phyloP scores from a whole-genome alignment of 2,113 vertebrate genomes.

The Saccopteryx leptura region DNA sequence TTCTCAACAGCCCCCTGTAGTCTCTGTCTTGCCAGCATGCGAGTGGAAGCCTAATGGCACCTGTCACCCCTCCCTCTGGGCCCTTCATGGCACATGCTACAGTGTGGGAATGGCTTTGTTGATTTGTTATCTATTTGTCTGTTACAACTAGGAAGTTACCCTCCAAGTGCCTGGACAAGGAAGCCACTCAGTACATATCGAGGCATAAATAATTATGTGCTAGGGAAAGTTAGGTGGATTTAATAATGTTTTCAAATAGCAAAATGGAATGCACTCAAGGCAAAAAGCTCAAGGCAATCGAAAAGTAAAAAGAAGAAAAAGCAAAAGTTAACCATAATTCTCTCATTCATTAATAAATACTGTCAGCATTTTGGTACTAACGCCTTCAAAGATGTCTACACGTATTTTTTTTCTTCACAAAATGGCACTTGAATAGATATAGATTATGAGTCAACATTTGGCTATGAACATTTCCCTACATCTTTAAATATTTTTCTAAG shows the following conservation, averaged over 20 bases:
- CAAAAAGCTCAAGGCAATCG: neutral
- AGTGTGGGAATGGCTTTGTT: neutral
- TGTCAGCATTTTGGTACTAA: neutral
- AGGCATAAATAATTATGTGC: accelerated
- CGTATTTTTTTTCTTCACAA: neutral
- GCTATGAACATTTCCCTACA: neutral
- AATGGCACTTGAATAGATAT: neutral
- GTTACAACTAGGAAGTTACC: neutral
- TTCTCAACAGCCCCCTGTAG: neutral
- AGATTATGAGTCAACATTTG: neutral
- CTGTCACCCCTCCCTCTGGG: neutral
- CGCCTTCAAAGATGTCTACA: neutral
- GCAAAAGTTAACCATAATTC: neutral
- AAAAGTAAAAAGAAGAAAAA: neutral
- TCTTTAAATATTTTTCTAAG: neutral
- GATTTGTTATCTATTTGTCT: neutral
- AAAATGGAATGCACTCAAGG: neutral
- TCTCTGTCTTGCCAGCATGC: neutral
- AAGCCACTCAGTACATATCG: accelerated
- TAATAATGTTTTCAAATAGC: neutral
- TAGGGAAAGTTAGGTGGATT: neutral
- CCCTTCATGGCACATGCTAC: too few species aligned
- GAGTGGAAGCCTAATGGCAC: neutral
- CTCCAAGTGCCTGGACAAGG: neutral
- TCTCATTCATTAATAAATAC: neutral